Base-by-base conservation (phyloP, 2,113 vertebrate species). In the Melanerpes aurifrons region DNA sequence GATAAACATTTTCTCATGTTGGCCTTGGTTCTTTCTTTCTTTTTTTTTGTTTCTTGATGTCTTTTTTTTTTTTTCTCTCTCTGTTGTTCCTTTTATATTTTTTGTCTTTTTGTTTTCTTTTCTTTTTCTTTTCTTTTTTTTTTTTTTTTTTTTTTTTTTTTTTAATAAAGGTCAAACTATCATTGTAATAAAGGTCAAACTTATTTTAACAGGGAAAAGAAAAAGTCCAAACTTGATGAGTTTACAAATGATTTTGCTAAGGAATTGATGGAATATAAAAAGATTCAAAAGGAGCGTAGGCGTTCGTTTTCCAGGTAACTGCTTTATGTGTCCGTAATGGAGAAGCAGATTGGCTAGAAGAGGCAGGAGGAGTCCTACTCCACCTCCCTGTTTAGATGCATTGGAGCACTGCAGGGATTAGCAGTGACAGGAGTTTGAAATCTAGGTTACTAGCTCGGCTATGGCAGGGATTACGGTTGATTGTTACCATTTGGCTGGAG, bases 221-320 rank as follows among this genome's bases (percentile, higher is more conserved):
- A 98, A 97, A 98, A 98, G 97, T 99, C 99, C 89, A 99, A 99
- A 97, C 98, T 99, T 96, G 99, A 99, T 98, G 99, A 99, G 97
- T 99, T 99, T 97, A 99, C 99, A 96, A 99, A 99, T 98, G 99
- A 99, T 98, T 99, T 99, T 98, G 99, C 99, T 97, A 99, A 99
- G 98, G 99, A 99, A 97, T 98, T 99, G 92, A 98, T 99, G 98
- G 99, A 99, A 98, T 99, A 99, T 97, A 99, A 99, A 98, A 99
- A 99, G 97, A 98, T 99, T 96, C 99, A 99, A 97, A 99, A 99
- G 97, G 99, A 99, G 96, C 98, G 98, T 96, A 98, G 98, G 95
- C 98, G 98, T 61, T 99, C 99, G 90, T 99, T 99, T 97, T 99
- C 99, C 92, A 99, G 99, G 99, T 99, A 98, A 96, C 97, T 97